These are phyloP conservation scores for Blera fallax DNA, from an alignment of 2,888 invertebrate genomes.

Conservation along the genomic window DNA sequence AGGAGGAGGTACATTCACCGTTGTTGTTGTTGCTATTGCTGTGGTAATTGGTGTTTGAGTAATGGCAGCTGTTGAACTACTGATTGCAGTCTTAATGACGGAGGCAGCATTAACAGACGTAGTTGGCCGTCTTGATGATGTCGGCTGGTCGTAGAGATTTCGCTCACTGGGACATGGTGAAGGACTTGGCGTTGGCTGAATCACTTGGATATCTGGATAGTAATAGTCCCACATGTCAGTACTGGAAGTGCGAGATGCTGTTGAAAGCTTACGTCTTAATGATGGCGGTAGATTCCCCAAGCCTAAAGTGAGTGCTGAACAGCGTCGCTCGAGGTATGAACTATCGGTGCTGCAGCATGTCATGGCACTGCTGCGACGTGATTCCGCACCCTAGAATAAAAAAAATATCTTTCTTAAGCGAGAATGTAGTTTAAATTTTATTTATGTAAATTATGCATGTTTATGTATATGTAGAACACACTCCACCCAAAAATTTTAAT, in stretches of 20 bases:
- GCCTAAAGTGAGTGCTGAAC: constrained; percentile 90
- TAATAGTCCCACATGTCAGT: constrained; percentile 83
- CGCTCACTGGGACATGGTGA: constrained; percentile 90
- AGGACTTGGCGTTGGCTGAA: constrained; percentile 91
- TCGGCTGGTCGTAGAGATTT: constrained; percentile 76
- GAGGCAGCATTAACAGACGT: constrained; percentile 49
- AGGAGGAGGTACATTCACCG: constrained; percentile 74
- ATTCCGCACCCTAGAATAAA: constrained; percentile 79
- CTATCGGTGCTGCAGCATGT: constrained; percentile 93
- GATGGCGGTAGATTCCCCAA: constrained; percentile 84
- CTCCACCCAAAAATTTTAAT: not conserved
- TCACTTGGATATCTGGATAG: constrained; percentile 87
- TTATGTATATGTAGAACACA: not conserved
- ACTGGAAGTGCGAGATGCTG: constrained; percentile 80
- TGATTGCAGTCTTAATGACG: constrained; percentile 70
- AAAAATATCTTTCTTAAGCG: no score
- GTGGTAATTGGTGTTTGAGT: constrained; percentile 48
- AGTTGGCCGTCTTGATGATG: constrained; percentile 55
- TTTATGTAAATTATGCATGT: no score
- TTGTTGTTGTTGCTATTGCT: constrained; percentile 58
- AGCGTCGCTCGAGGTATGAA: constrained; percentile 91
- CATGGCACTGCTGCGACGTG: constrained; percentile 89
- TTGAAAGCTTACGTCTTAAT: constrained; percentile 79
- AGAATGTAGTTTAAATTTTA: no score
- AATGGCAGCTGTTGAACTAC: constrained; percentile 67